Percentiles rank a stretch among this genome's conserved stretches.
Evolutionary conservation across 2,113 vertebrate genomes (phyloP).

Genomic region (Tautogolabrus adspersus): DNA sequence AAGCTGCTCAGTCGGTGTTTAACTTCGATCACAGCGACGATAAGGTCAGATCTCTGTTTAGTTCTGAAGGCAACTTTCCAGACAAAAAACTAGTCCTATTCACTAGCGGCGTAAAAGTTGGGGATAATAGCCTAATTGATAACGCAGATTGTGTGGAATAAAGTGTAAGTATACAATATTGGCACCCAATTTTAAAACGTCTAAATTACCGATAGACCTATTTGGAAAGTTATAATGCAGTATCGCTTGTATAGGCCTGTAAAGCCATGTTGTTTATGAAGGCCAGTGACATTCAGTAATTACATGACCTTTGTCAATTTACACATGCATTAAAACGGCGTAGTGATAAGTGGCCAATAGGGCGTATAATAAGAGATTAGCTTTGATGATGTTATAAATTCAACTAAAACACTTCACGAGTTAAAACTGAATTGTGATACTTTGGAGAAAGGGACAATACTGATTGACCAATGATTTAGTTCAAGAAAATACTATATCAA

Average conservation of each 20-base stretch:
- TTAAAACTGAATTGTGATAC: too few species aligned
- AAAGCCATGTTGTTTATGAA: background rate
- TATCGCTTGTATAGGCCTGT: background rate
- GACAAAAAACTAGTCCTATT: background rate
- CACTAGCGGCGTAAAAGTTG: background rate
- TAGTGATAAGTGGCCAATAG: too few species aligned
- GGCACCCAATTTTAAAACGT: background rate
- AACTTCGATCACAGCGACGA: constrained; percentile 1
- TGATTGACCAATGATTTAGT: too few species aligned
- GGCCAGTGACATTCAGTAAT: background rate
- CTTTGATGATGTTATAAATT: too few species aligned
- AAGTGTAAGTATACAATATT: background rate
- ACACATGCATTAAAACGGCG: too few species aligned
- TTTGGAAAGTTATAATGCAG: background rate
- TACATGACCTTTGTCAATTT: background rate
- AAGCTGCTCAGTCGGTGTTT: background rate
- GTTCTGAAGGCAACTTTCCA: constrained; percentile 17
- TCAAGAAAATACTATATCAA: too few species aligned
- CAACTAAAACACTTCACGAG: too few species aligned
- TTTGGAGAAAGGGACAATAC: too few species aligned
- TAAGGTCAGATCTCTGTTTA: constrained; percentile 5
- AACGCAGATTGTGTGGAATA: background rate
- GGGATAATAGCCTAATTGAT: background rate
- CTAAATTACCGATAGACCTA: background rate
- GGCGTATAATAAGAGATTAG: too few species aligned